Evolutionary conservation across 2,113 vertebrate species (phyloP).

Genomic region (Sinocyclocheilus rhinocerous): DNA sequence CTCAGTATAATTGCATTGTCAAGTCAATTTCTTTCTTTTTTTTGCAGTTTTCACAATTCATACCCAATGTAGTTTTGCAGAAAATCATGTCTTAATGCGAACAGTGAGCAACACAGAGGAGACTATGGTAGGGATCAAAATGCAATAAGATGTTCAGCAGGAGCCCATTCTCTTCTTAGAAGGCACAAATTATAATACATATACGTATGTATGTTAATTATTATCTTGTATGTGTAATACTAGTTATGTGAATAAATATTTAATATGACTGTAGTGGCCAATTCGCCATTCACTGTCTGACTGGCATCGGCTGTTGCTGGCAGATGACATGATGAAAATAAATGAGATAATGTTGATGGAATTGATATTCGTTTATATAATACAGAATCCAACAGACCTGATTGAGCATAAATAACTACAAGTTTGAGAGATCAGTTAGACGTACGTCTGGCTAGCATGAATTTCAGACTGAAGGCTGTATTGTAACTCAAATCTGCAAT

Average conservation of each 20-base stretch:
- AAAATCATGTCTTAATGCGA: background rate
- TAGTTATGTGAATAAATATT: background rate
- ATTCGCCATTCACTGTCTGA: background rate
- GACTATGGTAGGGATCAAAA: background rate
- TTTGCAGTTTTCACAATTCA: background rate
- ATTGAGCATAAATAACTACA: background rate
- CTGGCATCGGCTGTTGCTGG: background rate
- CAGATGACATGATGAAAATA: background rate
- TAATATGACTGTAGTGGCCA: background rate
- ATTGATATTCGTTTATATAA: background rate
- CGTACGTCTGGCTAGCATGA: background rate
- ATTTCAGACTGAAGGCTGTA: constrained; percentile 9
- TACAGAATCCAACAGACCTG: background rate
- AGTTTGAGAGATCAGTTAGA: background rate
- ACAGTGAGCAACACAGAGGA: background rate
- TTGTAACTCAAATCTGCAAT: constrained; percentile 16
- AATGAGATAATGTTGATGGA: background rate
- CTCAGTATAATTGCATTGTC: background rate
- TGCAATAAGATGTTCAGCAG: background rate
- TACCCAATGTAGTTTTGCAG: background rate
- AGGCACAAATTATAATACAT: background rate
- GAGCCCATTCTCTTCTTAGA: background rate
- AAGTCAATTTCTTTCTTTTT: background rate
- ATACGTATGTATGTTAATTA: too few species aligned
- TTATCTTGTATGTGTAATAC: background rate